A percentile compares a stretch with the other conserved stretches of the same genome.
Conservation (phyloP, 2,888 invertebrate species). For the Hydroisotoma schaefferi region DNA sequence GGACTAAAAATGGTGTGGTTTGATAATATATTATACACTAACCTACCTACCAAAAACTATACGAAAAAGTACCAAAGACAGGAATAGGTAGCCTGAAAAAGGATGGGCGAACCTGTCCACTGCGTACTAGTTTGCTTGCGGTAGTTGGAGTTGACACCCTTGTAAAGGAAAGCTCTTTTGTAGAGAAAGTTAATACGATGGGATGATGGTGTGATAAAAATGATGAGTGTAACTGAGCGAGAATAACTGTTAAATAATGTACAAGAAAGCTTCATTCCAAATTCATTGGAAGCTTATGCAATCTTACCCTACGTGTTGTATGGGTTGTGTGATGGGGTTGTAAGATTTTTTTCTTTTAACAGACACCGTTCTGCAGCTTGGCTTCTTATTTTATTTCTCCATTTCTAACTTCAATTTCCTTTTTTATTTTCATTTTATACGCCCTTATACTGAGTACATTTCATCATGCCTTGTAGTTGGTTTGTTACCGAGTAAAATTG, state of each 20-base stretch:
- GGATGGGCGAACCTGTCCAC: too few relatives aligned
- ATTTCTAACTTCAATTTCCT: background rate
- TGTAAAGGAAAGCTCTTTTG: background rate
- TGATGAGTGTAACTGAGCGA: conserved; percentile 33
- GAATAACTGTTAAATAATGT: conserved; percentile 43
- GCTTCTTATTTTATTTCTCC: background rate
- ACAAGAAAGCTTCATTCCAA: conserved; percentile 39
- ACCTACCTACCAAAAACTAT: too few relatives aligned
- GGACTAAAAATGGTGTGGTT: background rate
- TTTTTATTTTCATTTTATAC: too few relatives aligned
- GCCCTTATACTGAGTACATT: too few relatives aligned
- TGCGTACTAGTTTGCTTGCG: too few relatives aligned
- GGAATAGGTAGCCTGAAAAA: too few relatives aligned
- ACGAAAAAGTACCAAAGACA: too few relatives aligned
- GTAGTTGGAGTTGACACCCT: background rate
- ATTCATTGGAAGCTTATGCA: conserved; percentile 45
- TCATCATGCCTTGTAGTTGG: too few relatives aligned
- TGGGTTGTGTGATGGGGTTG: background rate
- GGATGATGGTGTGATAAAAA: conserved; percentile 37
- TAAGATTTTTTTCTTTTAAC: conserved; percentile 4
- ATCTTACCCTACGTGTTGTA: background rate
- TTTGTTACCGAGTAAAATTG: too few relatives aligned
- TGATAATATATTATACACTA: too few relatives aligned
- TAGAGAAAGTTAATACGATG: conserved; percentile 27
- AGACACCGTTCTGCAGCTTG: background rate